Base-by-base conservation (phyloP, 1,140 invertebrate species). In the Ostrea edulis region DNA sequence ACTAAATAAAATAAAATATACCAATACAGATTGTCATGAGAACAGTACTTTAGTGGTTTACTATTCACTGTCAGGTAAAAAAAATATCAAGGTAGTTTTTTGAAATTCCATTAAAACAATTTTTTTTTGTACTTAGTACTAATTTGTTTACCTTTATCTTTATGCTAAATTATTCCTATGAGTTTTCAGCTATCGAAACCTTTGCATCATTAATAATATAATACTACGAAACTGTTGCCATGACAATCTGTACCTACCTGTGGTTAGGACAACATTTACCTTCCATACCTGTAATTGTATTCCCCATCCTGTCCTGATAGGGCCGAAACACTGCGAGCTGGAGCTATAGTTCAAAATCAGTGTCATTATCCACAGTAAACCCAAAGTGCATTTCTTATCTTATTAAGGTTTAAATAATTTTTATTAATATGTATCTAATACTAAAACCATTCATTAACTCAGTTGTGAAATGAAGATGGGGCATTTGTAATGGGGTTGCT, bases 241-340 rank as follows among this genome's bases (percentile, higher is more conserved):
- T 83, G 82, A n/a, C 82, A 55, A 52, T n/a, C 54, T 85, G 53
- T 85, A 22, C 20, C 83, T 85, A 62, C 55, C 83, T 85, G 53
- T 85, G 54, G n/a, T 29, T 54, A 44, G 54, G 51, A 20, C 51
- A 53, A 52, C 25, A 52, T 54, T 55, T 85, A 85, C 83, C 83
- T 85, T 52, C 83, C 83, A 85, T 85, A 85, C 83, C 83, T 85
- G 83, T 85, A 85, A 62, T 85, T 85, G 55, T 85, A 85, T 62
- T 85, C 83, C 11, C 83, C 83, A 1, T 83, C 44, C 44, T 54
- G 44, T 54, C 44, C 52, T 8, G 54, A 62, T 17, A 55, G 14
- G 83, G 83, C 29, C n/a, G 83, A 54, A 0, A 44, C 17, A n/a
- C 83, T 85, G 22, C 54, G 83, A 58, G 83, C n/a, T 11, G 83